A percentile compares a stretch with the other conserved stretches of the same genome.
Conservation (phyloP, 2,113 vertebrate genomes). For the Zosterops borbonicus region DNA sequence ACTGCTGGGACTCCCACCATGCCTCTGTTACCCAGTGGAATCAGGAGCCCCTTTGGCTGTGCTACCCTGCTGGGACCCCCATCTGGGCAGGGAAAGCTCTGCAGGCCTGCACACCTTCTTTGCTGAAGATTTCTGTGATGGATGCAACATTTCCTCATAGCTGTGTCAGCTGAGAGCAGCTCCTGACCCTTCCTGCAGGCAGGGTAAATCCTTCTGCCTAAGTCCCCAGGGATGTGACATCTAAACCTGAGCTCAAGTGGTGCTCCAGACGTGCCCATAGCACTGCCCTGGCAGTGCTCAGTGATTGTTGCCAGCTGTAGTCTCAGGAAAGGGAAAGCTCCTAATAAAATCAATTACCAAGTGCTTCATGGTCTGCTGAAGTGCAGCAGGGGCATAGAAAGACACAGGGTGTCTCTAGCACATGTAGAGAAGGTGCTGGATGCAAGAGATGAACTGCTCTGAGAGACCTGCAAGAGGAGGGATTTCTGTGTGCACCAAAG, state of each 20-base stretch:
- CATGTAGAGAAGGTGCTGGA: fast-evolving
- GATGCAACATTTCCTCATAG: neutral
- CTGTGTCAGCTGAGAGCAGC: neutral
- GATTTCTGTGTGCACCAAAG: neutral
- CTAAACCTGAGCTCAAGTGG: fast-evolving
- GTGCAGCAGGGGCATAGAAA: neutral
- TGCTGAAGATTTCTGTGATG: neutral
- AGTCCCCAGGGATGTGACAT: neutral
- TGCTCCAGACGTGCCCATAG: fast-evolving
- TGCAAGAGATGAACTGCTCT: neutral
- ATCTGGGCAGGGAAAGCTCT: neutral
- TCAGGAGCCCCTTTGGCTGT: neutral
- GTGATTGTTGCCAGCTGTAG: fast-evolving
- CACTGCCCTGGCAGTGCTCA: neutral
- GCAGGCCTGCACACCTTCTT: neutral
- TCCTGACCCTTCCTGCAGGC: neutral
- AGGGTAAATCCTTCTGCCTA: neutral
- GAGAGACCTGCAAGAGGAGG: neutral
- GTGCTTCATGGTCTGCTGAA: neutral
- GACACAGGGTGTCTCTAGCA: fast-evolving
- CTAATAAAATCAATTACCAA: neutral
- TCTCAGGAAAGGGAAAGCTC: neutral
- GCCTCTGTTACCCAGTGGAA: neutral
- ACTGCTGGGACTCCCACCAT: fast-evolving
- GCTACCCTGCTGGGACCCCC: neutral